Conservation (phyloP, 2,113 vertebrate species). For the Dipodomys ordii region DNA sequence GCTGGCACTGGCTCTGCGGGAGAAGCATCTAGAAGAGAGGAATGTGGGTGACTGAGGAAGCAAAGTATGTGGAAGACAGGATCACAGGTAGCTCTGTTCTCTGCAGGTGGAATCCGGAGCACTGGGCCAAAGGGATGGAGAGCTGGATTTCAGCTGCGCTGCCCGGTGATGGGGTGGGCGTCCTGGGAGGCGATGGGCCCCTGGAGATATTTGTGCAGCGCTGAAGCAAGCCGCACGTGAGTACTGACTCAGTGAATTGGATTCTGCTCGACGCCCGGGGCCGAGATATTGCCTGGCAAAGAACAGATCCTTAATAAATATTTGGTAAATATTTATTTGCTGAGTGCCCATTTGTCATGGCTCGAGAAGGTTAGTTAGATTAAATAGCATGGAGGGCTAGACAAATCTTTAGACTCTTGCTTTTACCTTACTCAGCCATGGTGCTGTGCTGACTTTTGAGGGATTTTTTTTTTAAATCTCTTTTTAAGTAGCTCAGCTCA, state of each 20-base stretch:
- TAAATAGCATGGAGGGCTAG: constrained; percentile 1
- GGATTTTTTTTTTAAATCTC: background rate
- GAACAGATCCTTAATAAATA: constrained; percentile 20
- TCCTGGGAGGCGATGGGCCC: background rate
- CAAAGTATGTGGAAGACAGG: background rate
- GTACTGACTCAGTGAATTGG: background rate
- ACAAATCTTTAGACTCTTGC: background rate
- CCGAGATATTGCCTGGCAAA: constrained; percentile 16
- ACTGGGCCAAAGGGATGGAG: background rate
- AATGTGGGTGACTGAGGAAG: background rate
- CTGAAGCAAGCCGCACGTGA: background rate
- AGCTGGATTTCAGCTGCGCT: background rate
- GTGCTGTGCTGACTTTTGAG: background rate
- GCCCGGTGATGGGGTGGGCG: background rate
- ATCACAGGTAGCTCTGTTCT: background rate
- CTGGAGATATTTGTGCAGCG: background rate
- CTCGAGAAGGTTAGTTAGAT: constrained; percentile 14
- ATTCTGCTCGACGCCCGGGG: background rate
- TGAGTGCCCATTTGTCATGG: constrained; percentile 30
- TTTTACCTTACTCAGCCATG: background rate
- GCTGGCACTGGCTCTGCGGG: background rate
- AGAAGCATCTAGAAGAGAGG: background rate
- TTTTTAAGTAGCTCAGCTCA: constrained; percentile 20
- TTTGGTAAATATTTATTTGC: constrained; percentile 67
- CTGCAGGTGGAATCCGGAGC: background rate